Conservation (phyloP, 2,113 vertebrate genomes). For the Callopanchax toddi region DNA sequence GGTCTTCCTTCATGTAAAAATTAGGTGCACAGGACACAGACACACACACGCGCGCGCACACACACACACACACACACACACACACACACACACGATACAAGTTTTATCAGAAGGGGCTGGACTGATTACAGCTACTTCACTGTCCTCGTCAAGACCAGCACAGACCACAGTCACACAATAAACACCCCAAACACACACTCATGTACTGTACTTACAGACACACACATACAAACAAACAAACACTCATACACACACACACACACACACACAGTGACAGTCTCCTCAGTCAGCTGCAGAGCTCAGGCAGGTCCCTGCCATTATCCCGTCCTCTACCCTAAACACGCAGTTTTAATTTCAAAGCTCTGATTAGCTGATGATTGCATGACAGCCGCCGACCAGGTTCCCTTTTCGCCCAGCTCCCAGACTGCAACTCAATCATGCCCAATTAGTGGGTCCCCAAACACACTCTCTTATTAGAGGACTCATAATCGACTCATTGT, state of each 20-base stretch:
- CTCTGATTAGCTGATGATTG: conserved; percentile 88
- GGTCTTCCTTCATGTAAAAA: neutral
- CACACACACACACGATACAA: neutral
- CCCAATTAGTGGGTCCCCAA: conserved; percentile 86
- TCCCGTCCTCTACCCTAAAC: conserved; percentile 81
- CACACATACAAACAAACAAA: conserved; percentile 1
- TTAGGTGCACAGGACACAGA: neutral
- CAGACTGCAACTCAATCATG: conserved; percentile 86
- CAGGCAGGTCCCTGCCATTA: conserved; percentile 71
- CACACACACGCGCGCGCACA: too few species aligned
- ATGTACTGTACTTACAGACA: conserved; percentile 38
- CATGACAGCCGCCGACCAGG: conserved; percentile 83
- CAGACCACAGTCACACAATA: conserved; percentile 50
- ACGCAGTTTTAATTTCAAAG: conserved; percentile 85
- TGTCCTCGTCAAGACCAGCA: conserved; percentile 65
- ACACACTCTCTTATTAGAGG: conserved; percentile 87
- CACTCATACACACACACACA: conserved; percentile 20
- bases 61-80: too few species aligned
- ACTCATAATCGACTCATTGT: conserved; percentile 87
- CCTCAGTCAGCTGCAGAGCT: conserved; percentile 54
- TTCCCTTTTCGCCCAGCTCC: conserved; percentile 80
- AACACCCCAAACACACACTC: conserved; percentile 42
- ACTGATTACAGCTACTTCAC: conserved; percentile 69
- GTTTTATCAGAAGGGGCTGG: conserved; percentile 27
- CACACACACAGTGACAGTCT: conserved; percentile 33